Conservation (phyloP, 2,888 invertebrate genomes). For the Dorcus hopei region DNA sequence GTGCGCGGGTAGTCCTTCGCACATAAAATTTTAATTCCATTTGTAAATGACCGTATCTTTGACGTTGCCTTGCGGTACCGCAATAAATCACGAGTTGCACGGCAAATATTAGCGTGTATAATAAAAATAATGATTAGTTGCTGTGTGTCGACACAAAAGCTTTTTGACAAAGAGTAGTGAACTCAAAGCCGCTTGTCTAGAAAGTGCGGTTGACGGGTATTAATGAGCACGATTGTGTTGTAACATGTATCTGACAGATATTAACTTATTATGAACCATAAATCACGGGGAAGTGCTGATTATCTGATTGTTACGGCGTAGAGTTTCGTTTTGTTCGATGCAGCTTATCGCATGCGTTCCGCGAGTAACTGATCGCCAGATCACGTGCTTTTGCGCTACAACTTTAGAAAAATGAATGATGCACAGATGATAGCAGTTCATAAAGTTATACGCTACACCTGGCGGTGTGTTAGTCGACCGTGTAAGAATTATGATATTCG, state of each 20-base stretch:
- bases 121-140: constrained; percentile 21
- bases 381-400: not conserved
- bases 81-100: constrained; percentile 13
- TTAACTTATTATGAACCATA: constrained; percentile 44
- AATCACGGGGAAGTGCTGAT: constrained; percentile 42
- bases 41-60: too few species aligned
- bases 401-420: not conserved
- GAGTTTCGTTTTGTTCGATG: constrained; percentile 1
- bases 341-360: not conserved
- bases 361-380: not conserved
- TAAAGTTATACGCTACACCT: constrained; percentile 27
- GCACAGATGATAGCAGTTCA: not conserved
- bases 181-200: constrained; percentile 5
- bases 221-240: constrained; percentile 42
- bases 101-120: constrained; percentile 19
- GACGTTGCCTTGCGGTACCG: too few species aligned
- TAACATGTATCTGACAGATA: constrained; percentile 44
- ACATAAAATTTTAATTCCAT: too few species aligned
- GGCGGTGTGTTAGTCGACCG: constrained; percentile 37
- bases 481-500: constrained; percentile 43
- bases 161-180: constrained; percentile 3
- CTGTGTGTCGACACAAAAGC: constrained; percentile 16
- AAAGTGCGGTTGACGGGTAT: constrained; percentile 38
- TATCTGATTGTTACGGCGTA: constrained; percentile 36
- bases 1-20: too few species aligned